phyloP scores from a whole-genome alignment of 1,140 invertebrate species.

The Acromyrmex charruanus region DNA sequence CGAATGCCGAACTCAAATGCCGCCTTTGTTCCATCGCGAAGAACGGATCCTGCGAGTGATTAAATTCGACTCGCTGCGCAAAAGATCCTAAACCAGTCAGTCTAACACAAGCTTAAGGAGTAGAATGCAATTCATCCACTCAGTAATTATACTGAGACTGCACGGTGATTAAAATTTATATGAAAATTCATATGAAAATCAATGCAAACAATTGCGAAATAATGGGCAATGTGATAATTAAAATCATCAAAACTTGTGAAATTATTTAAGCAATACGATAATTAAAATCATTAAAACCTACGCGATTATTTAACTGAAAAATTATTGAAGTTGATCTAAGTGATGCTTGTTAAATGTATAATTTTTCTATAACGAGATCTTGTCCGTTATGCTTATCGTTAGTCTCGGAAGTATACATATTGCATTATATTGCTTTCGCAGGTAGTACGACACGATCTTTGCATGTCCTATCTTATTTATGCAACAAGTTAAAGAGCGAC shows the following conservation, averaged over 20 bases:
- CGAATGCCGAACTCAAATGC: slow-evolving; percentile 49
- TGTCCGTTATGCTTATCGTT: not conserved
- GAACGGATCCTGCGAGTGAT: slow-evolving; percentile 44
- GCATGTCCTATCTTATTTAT: slow-evolving; percentile 67
- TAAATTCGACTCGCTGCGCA: slow-evolving; percentile 20
- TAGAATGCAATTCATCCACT: not conserved
- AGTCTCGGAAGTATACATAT: slow-evolving; percentile 11
- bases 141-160: not conserved
- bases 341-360: not conserved
- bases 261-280: not conserved
- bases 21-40: slow-evolving; percentile 53
- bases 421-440: slow-evolving; percentile 9
- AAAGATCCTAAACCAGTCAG: not conserved
- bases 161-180: not conserved
- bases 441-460: slow-evolving; percentile 57
- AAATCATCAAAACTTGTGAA: not conserved
- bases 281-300: not conserved
- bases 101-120: not conserved
- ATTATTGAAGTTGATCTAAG: not conserved
- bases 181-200: not conserved
- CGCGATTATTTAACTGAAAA: not conserved
- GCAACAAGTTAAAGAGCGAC: slow-evolving; percentile 64
- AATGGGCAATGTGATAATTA: not conserved
- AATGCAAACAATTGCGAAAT: not conserved
- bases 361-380: not conserved